Base-by-base conservation (phyloP, 1,140 invertebrate genomes). In the Meteorus sp. region DNA sequence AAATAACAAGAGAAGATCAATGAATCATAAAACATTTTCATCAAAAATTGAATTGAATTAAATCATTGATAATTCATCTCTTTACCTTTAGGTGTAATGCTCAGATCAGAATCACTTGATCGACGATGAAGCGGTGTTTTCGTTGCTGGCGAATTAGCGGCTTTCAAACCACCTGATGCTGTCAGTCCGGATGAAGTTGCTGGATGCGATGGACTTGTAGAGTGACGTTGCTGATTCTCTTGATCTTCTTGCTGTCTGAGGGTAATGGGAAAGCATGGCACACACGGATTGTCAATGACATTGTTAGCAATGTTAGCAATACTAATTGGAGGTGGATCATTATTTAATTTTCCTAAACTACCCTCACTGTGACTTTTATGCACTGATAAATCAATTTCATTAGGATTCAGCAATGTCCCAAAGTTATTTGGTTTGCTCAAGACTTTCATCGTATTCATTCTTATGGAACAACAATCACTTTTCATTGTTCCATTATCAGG, bases 51-150 rank as follows among this genome's bases (percentile, higher is more conserved):
- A 54, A 51, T 37, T 47, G 44, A 55, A 52, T 60, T n/a, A n/a
- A n/a, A n/a, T n/a, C n/a, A n/a, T n/a, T n/a, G n/a, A n/a, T n/a
- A 60, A 45, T 55, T 56, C 9, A 31, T 11, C 47, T 72, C 76
- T 77, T 37, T 81, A 95, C 94, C 92, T 90, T 94, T 95, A 2
- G 93, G 93, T 4, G 93, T 93, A 29, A 94, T 88, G 79, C 90
- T 94, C 44, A 96, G 80, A 78, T 97, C 95, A 2, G 95, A 96
- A 75, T 97, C 95, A 3, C 94, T 96, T 0, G 93, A 94, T 57
- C 94, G 82, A 44, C 93, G 81, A 69, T 89, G 87, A 53, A 89
- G 85, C 55, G 77, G 79, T 59, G 58, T 82, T 73, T 80, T 83
- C 44, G 72, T 82, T 1, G 80, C 79, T 62, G 83, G 81, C 55